These are phyloP conservation scores for Emberiza fucata DNA, from an alignment of 2,113 vertebrate genomes.

Conservation along the genomic window DNA sequence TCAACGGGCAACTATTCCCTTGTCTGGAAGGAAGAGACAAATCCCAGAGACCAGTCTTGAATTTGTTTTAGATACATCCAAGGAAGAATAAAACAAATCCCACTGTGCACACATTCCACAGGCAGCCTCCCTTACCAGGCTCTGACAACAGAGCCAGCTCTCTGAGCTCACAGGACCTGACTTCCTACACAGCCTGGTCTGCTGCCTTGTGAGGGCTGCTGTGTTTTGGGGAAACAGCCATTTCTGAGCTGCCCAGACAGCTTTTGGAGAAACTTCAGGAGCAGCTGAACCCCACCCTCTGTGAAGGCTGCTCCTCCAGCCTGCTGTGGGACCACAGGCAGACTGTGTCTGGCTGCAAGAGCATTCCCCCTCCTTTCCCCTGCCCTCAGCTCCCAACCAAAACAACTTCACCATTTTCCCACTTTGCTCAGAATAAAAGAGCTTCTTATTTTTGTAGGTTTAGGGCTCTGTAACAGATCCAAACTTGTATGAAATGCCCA, in stretches of 20 bases:
- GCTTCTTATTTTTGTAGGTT: slow-evolving; percentile 27
- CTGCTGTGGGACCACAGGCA: background rate
- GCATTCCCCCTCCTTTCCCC: background rate
- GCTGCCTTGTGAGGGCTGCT: background rate
- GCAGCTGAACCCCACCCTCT: background rate
- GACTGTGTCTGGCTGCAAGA: background rate
- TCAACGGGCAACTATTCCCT: background rate
- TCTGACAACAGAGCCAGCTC: background rate
- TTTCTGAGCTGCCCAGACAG: background rate
- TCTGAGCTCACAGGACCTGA: background rate
- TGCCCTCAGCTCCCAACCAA: background rate
- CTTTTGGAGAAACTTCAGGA: background rate
- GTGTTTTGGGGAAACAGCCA: background rate
- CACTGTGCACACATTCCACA: background rate
- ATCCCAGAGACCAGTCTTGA: background rate
- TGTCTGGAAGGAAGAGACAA: background rate
- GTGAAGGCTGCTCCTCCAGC: background rate
- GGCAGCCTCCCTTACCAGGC: background rate
- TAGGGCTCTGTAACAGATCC: background rate
- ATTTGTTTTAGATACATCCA: slow-evolving; percentile 1
- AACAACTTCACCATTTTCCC: background rate
- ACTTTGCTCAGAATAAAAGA: slow-evolving; percentile 12
- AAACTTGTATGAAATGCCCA: slow-evolving; percentile 25
- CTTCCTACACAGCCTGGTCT: background rate
- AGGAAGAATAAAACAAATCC: background rate